Base-by-base conservation (phyloP, 2,113 vertebrate species). In the Muscicapa adusta region DNA sequence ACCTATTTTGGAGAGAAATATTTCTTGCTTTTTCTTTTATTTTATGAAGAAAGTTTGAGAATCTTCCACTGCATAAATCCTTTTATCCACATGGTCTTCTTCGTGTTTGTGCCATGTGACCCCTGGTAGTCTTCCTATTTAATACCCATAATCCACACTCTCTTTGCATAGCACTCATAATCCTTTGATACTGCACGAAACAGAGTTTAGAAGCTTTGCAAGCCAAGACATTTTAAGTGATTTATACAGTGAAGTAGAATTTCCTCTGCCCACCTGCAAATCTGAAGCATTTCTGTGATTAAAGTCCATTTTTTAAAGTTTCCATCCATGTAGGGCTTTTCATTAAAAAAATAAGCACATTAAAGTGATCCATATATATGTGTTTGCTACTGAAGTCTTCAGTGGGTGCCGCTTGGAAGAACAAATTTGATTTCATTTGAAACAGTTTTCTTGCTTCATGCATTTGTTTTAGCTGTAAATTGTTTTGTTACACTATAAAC, bases 251-350 rank as follows among this genome's bases (percentile, higher is more conserved):
- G 70, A 95, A 92, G 88, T 16, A 87, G 48, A 92, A 96, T 96
- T 95, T 86, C 78, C 60, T 94, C 89, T 93, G 33, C 71, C 70
- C 76, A 96, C 92, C 95, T 87, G 95, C 80, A 94, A 79, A 88
- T 40, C 25, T 84, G 56, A 74, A 94, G 40, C 47, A 65, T 76
- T 94, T 93, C 70, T 96, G 33, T 75, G 40, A 88, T 67, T 76
- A 22, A 26, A 80, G 42, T 57, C 80, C 5, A 63, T 78, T 95
- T 93, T 91, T 68, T 6, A 38, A 83, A 92, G 57, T 95, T 96
- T 96, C 85, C 83, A 61, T 63, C 94, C 24, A 24, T 45, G 24
- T 33, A 73, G 43, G 16, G 36, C 5, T 91, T 90, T 85, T 70
- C 67, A 70, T 92, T 88, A 23, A 88, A 95, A 94, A 87, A 91